phyloP scores from a whole-genome alignment of 1,140 invertebrate genomes.

The Zeugodacus cucurbitae region DNA sequence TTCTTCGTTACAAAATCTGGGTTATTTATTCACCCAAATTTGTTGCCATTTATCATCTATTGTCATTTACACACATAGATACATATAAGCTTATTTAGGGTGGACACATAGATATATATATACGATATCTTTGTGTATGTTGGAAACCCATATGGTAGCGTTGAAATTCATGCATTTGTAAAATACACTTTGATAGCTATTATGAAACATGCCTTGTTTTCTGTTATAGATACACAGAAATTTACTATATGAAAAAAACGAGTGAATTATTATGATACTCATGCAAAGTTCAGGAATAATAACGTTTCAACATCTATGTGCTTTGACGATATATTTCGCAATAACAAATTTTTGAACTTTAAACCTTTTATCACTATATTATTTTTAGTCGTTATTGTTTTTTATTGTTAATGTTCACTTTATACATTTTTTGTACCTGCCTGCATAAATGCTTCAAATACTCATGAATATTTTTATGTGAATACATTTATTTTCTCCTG shows the following conservation, averaged over 20 bases:
- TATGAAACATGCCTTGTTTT: not conserved
- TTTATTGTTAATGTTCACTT: not conserved
- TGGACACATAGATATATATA: not conserved
- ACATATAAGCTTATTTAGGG: not conserved
- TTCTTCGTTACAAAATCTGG: slow-evolving; percentile 52
- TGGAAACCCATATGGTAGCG: not conserved
- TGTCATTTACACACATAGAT: slow-evolving; percentile 44
- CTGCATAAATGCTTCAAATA: not conserved
- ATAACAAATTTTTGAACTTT: not conserved
- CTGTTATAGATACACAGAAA: not conserved
- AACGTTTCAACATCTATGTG: not conserved
- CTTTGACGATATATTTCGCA: not conserved
- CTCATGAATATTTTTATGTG: not conserved
- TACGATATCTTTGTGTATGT: not conserved
- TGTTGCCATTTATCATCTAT: slow-evolving; percentile 61
- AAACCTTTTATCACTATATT: not conserved
- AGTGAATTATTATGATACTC: not conserved
- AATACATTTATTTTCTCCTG: not conserved
- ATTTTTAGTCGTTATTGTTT: not conserved
- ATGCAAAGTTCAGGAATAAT: not conserved
- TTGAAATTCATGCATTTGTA: not conserved
- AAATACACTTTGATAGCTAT: not conserved
- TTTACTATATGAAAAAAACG: not conserved
- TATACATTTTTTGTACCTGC: not conserved
- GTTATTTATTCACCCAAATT: slow-evolving; percentile 66